phyloP scores from a whole-genome alignment of 2,113 vertebrate genomes.

The Pardalotus punctatus region DNA sequence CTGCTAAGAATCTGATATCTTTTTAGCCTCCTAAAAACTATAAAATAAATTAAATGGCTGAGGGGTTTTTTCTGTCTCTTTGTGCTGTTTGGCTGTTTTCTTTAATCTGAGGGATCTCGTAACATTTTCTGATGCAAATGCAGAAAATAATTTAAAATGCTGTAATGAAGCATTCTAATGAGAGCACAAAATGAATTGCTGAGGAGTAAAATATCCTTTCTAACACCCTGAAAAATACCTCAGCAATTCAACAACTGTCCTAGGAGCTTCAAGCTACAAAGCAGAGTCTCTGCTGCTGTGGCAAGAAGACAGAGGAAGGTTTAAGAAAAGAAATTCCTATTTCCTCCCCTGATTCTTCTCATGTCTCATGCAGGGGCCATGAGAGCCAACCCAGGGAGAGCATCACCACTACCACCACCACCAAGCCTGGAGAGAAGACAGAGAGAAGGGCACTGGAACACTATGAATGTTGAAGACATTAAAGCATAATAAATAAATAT shows the following conservation, averaged over 20 bases:
- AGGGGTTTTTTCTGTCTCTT: not conserved
- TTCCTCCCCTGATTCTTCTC: not conserved
- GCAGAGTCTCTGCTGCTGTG: not conserved
- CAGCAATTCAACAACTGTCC: not conserved
- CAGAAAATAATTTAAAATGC: not conserved
- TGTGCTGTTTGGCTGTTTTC: not conserved
- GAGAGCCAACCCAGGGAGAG: not conserved
- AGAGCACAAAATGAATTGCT: not conserved
- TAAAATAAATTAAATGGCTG: not conserved
- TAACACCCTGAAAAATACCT: not conserved
- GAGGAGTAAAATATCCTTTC: not conserved
- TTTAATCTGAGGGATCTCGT: not conserved
- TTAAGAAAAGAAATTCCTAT: not conserved
- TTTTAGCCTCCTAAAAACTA: not conserved
- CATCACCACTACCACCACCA: not conserved
- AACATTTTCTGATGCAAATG: not conserved
- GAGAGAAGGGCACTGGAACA: not conserved
- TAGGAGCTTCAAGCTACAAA: not conserved
- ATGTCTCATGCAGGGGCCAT: accelerated
- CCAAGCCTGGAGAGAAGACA: not conserved
- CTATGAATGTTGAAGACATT: not conserved
- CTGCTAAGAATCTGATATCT: not conserved
- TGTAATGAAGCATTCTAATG: not conserved
- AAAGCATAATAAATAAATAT: not conserved
- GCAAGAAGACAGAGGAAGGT: not conserved